A percentile compares a stretch with the other conserved stretches of the same genome.
These are phyloP conservation scores for Mimachlamys varia DNA, from an alignment of 2,888 invertebrate genomes.

Conservation along the genomic window DNA sequence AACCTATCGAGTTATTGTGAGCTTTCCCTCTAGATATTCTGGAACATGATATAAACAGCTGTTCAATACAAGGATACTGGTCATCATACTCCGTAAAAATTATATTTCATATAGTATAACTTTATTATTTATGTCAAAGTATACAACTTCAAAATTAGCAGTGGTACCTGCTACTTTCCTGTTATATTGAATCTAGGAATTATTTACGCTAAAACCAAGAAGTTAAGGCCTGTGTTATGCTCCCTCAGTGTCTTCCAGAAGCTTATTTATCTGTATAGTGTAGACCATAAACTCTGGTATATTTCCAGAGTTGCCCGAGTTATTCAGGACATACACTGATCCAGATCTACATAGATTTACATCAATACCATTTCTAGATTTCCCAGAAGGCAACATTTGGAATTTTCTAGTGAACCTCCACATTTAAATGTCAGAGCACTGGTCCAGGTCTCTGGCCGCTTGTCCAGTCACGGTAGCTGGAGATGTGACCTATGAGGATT, in stretches of 20 bases:
- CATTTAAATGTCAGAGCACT: not conserved
- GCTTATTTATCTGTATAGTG: not conserved
- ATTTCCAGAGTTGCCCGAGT: not conserved
- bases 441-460: not conserved
- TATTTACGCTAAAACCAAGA: not conserved
- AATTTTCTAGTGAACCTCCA: not conserved
- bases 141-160: not conserved
- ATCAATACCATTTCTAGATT: constrained; percentile 16
- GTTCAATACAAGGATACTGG: not conserved
- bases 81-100: not conserved
- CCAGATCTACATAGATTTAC: constrained; percentile 18
- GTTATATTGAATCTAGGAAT: not conserved
- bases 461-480: not conserved
- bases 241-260: not conserved
- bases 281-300: not conserved
- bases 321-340: not conserved
- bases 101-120: not conserved
- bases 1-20: not conserved
- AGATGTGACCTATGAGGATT: not conserved
- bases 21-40: not conserved
- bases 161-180: not conserved
- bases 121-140: not conserved
- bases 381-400: not conserved
- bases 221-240: not conserved
- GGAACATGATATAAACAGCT: not conserved